Evolutionary conservation across 2,888 invertebrate species (phyloP), one percentile per base, ranked within the genome.

Genomic region (Micoletzkya japonica): DNA sequence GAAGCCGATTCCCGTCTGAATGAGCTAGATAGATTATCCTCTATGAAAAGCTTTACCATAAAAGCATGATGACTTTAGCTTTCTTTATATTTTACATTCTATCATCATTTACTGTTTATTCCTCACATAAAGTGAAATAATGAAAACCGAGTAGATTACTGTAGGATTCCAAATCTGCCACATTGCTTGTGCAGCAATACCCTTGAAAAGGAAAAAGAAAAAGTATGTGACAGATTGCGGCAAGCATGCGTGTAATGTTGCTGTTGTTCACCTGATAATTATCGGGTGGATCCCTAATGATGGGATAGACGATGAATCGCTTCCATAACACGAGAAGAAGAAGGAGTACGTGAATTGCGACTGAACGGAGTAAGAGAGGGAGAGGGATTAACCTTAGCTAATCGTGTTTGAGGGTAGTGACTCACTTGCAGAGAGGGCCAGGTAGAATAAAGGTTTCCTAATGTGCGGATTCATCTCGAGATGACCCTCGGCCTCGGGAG

Each of bases 321-420:
- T 63, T 63, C 63, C 63, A 63, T 6, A 63, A 2, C 34, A 63
- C 50, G 63, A 63, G 63, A 4, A 63, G 50, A 34, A 63, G 63
- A 34, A 50, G 49, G 30, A 63, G 63, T 17, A 63, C 20, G 10
- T 44, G 44, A 14, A 44, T 44, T 10, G 44, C 44, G 44, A 44
- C 20, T 44, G 10, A 14, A 44, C 44, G 10, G 44, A 14, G 44
- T 44, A 44, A 44, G 44, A 44, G 20, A 20, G 44, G 20, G 44
- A 44, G 20, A 44, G 44, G 44, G 44, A 44, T 14, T 14, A 14
- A 20, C 44, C 10, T 44, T 14, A 44, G 20, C 44, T 44, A 20
- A 44, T 20, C 10, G 44, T 44, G 10, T 44, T 44, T 44, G 44
- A 44, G 20, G 44, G 20, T 20, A 44, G 10, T 44, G 10, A 44